A percentile compares a stretch with the other conserved stretches of the same genome.
phyloP scores from a whole-genome alignment of 2,797 vertebrate species.

The Eulemur mongoz region DNA sequence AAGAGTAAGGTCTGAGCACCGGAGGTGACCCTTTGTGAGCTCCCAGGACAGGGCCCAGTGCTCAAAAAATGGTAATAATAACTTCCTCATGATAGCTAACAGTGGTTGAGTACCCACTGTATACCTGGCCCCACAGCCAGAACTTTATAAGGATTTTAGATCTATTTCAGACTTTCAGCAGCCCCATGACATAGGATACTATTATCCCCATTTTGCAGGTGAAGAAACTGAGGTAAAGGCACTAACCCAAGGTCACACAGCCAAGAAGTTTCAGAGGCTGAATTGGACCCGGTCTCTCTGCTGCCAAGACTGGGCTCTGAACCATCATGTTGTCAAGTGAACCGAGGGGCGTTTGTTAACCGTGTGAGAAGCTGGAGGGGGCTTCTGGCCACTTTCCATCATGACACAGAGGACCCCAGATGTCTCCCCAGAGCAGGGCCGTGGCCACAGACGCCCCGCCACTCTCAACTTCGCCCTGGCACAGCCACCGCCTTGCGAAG shows the following conservation, averaged over 20 bases:
- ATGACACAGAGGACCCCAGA: background rate
- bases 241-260: background rate
- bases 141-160: background rate
- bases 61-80: background rate
- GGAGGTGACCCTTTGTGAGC: background rate
- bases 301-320: background rate
- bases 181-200: fast-evolving
- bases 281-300: fast-evolving
- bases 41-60: background rate
- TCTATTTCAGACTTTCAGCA: too few species aligned
- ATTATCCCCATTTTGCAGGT: background rate
- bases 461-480: too few species aligned
- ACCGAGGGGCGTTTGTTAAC: background rate
- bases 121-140: background rate
- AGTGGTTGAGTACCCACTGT: background rate
- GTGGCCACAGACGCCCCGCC: background rate
- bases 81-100: too few species aligned
- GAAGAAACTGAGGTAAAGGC: background rate
- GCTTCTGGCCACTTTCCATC: background rate
- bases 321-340: background rate
- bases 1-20: background rate
- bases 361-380: background rate
- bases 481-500: background rate
- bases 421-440: background rate
- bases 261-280: background rate